Base-by-base conservation (phyloP, 2,113 vertebrate species). In the Tetrao urogallus region DNA sequence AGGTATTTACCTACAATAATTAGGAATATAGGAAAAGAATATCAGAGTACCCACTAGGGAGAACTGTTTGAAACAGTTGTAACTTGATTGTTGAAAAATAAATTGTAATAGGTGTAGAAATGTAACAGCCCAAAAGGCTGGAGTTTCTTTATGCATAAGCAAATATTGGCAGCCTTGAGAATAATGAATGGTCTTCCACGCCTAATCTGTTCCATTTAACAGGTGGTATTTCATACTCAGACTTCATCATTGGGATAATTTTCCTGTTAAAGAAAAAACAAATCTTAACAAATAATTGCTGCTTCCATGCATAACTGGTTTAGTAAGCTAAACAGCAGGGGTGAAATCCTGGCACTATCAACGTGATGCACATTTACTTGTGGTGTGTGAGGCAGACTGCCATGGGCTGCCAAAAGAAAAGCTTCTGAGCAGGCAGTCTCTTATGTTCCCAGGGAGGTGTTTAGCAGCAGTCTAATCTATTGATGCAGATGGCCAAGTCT, bases 41-140 rank as follows among this genome's bases (percentile, higher is more conserved):
- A 5, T 93, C n/a, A 13, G 73, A 91, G 34, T 42, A 73, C 36
- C 38, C 50, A 63, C 2, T 11, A 82, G 84, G 52, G 69, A 89
- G 69, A 76, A 52, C 28, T 70, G 50, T 76, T 93, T 91, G 76
- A 65, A 95, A 87, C 81, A 92, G 83, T 81, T 96, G 88, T 94
- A 94, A 91, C 54, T 84, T 88, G 82, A 90, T 92, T 96, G 94
- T 88, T 96, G 19, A 92, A 95, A 96, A 93, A 93, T 79, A 94
- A 96, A 94, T 94, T 75, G 76, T 84, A 91, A 89, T 86, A 78
- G 70, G 3, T 89, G 19, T 25, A 73, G 61, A 96, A 90, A 64
- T 36, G 75, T 86, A 83, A 96, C 90, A 91, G 19, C 12, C 58
- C 86, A 34, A 84, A 86, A 85, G 24, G 18, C 57, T 81, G 12